Evolutionary conservation across 2,888 invertebrate genomes (phyloP).

Genomic region (Aphodius sticticus): DNA sequence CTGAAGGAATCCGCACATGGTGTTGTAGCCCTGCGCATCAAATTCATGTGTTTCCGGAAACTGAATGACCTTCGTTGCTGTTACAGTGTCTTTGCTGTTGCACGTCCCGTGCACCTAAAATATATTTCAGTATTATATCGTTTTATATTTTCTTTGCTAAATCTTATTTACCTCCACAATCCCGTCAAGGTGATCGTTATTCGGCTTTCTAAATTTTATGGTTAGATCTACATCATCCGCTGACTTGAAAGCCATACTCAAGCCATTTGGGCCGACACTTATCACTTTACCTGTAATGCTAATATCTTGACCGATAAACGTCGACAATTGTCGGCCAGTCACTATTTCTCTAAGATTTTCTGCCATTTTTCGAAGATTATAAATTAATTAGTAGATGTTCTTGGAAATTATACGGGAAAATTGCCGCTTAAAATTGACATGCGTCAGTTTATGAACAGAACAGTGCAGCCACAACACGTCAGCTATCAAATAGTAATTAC

Average conservation of each 20-base stretch:
- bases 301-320: conserved; percentile 52
- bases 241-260: conserved; percentile 52
- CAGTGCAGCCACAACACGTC: not conserved
- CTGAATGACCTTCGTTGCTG: conserved; percentile 44
- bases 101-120: conserved; percentile 47
- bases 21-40: conserved; percentile 44
- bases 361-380: conserved; percentile 31
- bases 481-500: not conserved
- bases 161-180: conserved; percentile 53
- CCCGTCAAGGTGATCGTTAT: conserved; percentile 51
- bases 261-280: conserved; percentile 49
- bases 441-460: not conserved
- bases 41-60: conserved; percentile 43
- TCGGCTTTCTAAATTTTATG: conserved; percentile 51
- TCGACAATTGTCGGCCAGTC: conserved; percentile 53
- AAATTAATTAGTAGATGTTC: too few relatives aligned
- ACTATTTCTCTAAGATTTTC: conserved; percentile 51
- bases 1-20: conserved; percentile 43
- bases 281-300: conserved; percentile 53
- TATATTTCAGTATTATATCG: not conserved
- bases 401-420: not conserved
- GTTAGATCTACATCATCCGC: conserved; percentile 53
- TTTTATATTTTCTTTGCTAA: not conserved
- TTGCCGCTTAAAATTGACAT: not conserved
- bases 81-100: conserved; percentile 41